Percentiles rank a stretch among this genome's conserved stretches.
These are phyloP conservation scores for Amphiprion ocellaris DNA, from an alignment of 2,113 vertebrate genomes.

Conservation along the genomic window DNA sequence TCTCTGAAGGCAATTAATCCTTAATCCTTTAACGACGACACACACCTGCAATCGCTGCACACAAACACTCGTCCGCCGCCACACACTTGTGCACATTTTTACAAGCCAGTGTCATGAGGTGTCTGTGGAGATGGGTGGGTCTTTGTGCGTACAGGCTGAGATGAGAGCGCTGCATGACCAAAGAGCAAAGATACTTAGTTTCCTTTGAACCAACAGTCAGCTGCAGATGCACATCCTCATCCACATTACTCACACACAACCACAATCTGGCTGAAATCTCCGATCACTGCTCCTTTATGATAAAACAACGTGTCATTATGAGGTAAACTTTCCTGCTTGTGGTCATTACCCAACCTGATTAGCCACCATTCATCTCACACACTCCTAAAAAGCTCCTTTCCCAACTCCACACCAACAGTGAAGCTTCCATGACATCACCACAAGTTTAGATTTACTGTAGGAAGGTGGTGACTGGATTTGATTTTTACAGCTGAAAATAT, in stretches of 20 bases:
- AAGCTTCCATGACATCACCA: conserved; percentile 39
- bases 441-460: conserved; percentile 8
- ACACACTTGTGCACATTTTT: conserved; percentile 60
- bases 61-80: conserved; percentile 34
- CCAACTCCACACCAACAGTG: conserved; percentile 12
- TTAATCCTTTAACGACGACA: conserved; percentile 69
- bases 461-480: conserved; percentile 11
- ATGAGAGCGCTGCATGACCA: conserved; percentile 60
- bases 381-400: conserved; percentile 31
- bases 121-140: conserved; percentile 65
- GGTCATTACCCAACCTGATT: conserved; percentile 41
- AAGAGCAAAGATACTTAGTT: conserved; percentile 71
- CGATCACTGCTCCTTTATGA: conserved; percentile 35
- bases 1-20: conserved; percentile 82
- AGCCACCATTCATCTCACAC: conserved; percentile 32
- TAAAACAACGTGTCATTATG: conserved; percentile 40
- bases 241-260: conserved; percentile 28
- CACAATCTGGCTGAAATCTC: conserved; percentile 23
- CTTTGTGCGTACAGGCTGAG: conserved; percentile 53
- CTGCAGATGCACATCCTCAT: conserved; percentile 12
- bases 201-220: conserved; percentile 47
- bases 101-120: conserved; percentile 69
- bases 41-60: conserved; percentile 28
- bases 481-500: not conserved
- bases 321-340: conserved; percentile 42